Conservation (phyloP, 1,140 invertebrate genomes). For the Planococcus citri region DNA sequence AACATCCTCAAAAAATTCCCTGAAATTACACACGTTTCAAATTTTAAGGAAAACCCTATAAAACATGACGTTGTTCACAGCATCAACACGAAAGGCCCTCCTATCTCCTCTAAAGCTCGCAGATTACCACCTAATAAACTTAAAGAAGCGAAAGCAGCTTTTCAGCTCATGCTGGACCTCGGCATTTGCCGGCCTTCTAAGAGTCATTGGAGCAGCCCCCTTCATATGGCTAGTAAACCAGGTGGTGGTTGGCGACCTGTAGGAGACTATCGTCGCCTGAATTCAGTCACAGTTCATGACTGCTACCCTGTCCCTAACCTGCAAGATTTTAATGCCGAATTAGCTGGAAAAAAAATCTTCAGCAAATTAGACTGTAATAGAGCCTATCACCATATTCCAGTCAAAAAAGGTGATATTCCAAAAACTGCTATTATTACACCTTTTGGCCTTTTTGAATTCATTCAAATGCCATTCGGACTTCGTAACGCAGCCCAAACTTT, state of each 20-base stretch:
- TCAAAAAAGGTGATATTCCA: slow-evolving; percentile 29
- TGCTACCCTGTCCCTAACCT: too few species aligned
- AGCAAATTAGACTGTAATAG: slow-evolving; percentile 30
- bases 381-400: slow-evolving; percentile 34
- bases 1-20: not conserved
- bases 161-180: slow-evolving; percentile 30
- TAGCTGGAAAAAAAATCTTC: too few species aligned
- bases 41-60: not conserved
- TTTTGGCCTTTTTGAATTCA: slow-evolving; percentile 6
- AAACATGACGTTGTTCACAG: not conserved
- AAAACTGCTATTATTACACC: slow-evolving; percentile 27
- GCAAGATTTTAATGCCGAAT: too few species aligned
- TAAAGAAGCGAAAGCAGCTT: slow-evolving; percentile 28
- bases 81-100: slow-evolving; percentile 33
- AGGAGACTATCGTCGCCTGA: slow-evolving; percentile 39
- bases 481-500: not conserved
- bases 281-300: slow-evolving; percentile 28
- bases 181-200: slow-evolving; percentile 30
- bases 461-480: not conserved
- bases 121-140: slow-evolving; percentile 32
- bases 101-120: slow-evolving; percentile 32
- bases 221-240: slow-evolving; percentile 36
- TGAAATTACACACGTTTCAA: not conserved
- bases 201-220: slow-evolving; percentile 34
- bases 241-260: slow-evolving; percentile 34